Conservation (phyloP, 2,797 vertebrate genomes). For the Acropternis orthonyx region DNA sequence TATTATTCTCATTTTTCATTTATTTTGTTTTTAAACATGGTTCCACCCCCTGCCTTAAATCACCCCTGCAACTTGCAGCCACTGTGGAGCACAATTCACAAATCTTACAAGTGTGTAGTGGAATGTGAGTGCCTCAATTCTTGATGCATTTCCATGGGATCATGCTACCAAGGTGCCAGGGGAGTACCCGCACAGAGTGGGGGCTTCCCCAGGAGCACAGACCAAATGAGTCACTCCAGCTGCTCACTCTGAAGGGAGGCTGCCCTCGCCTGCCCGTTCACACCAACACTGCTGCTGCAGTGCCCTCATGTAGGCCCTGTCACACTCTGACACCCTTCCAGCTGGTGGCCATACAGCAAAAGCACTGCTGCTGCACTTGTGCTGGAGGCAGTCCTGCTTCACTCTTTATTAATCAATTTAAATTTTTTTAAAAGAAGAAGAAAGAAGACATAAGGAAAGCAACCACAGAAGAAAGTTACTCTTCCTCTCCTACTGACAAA, state of each 20-base stretch:
- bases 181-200: neutral
- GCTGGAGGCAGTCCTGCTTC: neutral
- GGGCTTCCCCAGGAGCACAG: neutral
- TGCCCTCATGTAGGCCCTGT: neutral
- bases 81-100: neutral
- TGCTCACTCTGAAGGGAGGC: neutral
- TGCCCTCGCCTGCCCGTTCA: neutral
- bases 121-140: neutral
- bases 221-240: neutral
- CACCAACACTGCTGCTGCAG: neutral
- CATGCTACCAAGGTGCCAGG: neutral
- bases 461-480: neutral
- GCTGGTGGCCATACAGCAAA: neutral
- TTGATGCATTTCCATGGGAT: neutral
- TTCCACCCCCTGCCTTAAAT: neutral
- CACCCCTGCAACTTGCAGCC: neutral
- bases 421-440: neutral
- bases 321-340: neutral
- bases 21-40: neutral
- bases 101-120: neutral
- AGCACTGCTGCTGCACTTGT: neutral
- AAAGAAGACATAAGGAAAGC: neutral
- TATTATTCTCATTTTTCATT: neutral
- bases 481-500: slow-evolving; percentile 10
- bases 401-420: neutral